Evolutionary conservation across 2,888 invertebrate genomes (phyloP), one percentile per base, ranked within the genome.

Genomic region (Rapana venosa): DNA sequence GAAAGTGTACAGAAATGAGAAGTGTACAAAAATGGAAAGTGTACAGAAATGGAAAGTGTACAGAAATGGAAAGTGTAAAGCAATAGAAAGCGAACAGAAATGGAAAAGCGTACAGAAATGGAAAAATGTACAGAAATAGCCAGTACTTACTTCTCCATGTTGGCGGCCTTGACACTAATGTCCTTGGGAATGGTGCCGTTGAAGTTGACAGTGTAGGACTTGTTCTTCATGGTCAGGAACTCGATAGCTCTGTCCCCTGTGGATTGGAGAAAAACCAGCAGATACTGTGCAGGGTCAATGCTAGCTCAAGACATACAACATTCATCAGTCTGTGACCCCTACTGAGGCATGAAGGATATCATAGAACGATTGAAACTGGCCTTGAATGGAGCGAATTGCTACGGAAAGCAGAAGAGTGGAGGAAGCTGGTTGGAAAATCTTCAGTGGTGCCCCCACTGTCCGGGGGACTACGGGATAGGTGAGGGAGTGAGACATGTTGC

Each of bases 201-300:
- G 89, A 91, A 91, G 87, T 89, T 70, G 36, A 89, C 61, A 0
- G 89, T 91, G 88, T 91, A 91, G 35, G 90, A 89, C 81, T 66
- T 85, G 36, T 87, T 70, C 87, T 88, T 87, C 81, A 90, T 88
- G 26, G 86, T 47, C 36, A 90, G 86, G 36, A 79, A 88, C 79
- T 86, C 58, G n/a, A 87, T 74, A 20, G 30, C 81, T 26, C 77
- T 79, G 36, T 86, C 56, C 30, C 90, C 90, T 90, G 84, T n/a
- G 66, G 26, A 17, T 26, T 22, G 66, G 66, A 66, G 22, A 66
- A 26, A 5, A 20, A 22, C 26, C 66, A 47, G 47, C 8, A 8
- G 47, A 47, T 8, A 47, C 47, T 47, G 2, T 47, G 47, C 47
- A 47, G 47, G 47, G 47, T 47, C 47, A 47, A 8, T 47, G 47